Evolutionary conservation across 2,888 invertebrate species (phyloP).

Genomic region (Ferdinandea cuprea): DNA sequence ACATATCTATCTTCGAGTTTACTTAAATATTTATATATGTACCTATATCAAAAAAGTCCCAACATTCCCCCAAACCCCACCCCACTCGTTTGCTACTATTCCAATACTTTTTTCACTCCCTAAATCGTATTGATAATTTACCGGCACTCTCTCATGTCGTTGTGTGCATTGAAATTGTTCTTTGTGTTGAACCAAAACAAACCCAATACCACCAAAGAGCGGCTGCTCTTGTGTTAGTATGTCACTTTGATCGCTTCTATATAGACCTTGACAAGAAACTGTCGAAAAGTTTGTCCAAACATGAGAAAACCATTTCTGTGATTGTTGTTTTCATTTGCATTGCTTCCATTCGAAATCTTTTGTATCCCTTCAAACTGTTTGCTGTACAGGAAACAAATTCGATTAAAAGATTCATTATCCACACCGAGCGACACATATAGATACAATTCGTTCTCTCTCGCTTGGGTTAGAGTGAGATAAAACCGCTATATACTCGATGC

Average conservation of each 20-base stretch:
- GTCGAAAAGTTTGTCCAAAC: constrained; percentile 51
- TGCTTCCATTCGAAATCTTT: constrained; percentile 1
- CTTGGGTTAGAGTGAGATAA: constrained; percentile 61
- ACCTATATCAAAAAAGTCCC: too few species aligned
- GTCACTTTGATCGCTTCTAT: constrained; percentile 45
- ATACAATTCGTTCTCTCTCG: constrained; percentile 30
- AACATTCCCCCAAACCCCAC: too few species aligned
- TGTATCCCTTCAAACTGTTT: constrained; percentile 29
- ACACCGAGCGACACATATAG: background rate
- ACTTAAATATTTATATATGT: too few species aligned
- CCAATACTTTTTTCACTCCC: constrained; percentile 31
- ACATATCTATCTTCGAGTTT: too few species aligned
- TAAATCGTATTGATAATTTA: constrained; percentile 24
- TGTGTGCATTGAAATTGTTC: constrained; percentile 59
- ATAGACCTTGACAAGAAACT: constrained; percentile 27
- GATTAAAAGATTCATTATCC: constrained; percentile 70
- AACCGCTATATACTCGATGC: constrained; percentile 49
- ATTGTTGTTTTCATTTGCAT: constrained; percentile 29
- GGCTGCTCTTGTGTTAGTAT: constrained; percentile 52
- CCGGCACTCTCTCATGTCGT: constrained; percentile 11
- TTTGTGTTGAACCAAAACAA: constrained; percentile 80
- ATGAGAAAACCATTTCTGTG: constrained; percentile 28
- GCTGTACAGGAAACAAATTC: constrained; percentile 22
- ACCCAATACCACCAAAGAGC: constrained; percentile 75
- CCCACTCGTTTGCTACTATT: too few species aligned